Base-by-base conservation (phyloP, 2,797 vertebrate species). In the Danio albolineatus region DNA sequence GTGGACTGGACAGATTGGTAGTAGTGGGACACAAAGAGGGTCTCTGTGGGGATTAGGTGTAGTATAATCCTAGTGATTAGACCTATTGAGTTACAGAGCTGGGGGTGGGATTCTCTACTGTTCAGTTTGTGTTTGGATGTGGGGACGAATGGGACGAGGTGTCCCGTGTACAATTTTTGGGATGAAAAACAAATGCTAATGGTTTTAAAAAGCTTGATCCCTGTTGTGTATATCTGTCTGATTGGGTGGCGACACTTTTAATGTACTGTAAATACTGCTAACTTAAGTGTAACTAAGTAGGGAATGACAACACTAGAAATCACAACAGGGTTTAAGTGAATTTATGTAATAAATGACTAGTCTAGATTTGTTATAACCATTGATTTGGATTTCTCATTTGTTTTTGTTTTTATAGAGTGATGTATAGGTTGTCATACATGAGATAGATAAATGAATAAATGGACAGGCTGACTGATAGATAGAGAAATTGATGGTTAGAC, bases 111-210 rank as follows among this genome's bases (percentile, higher is more conserved):
- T 76, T 61, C 59, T 21, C 43, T 71, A 60, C 56, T 80, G 70
- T 80, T 75, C 44, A 38, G 62, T 75, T 79, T 70, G 64, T 38
- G 61, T 69, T 66, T 79, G 69, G 60, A 44, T 57, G 17, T 67
- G n/a, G 16, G 12, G 41, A 21, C 57, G 38, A 62, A 56, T 39
- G n/a, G 19, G 53, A 36, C 17, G 4, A 10, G 7, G 13, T 64
- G 70, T 82, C 38, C 60, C 71, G 49, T 77, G 79, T 59, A 49
- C 73, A 85, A 56, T 82, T 86, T 86, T 84, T 49, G 14, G 77
- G 38, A 73, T 5, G 17, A 53, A 71, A 43, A 61, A 64, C 69
- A 78, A 16, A 13, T 78, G 82, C 12, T 73, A 36, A 64, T 49
- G 7, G 60, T 49, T 38, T n/a, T n/a, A 48, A 65, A 56, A 60